These are phyloP conservation scores for Prionailurus viverrinus DNA, from an alignment of 2,113 vertebrate species.

Conservation along the genomic window DNA sequence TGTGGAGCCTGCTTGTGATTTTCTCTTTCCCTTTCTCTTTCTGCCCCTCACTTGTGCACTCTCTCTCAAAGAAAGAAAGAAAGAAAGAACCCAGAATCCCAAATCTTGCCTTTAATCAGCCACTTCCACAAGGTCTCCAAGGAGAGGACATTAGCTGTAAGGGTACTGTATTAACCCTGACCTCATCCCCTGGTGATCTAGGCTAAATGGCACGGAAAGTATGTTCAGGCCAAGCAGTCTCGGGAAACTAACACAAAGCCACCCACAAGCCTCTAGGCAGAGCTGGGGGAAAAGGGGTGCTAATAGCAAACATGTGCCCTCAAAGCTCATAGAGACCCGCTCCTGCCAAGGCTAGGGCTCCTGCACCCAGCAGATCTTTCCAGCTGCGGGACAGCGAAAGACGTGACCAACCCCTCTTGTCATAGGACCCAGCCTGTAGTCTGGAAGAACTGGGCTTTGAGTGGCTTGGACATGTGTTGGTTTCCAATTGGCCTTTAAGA, in stretches of 20 bases:
- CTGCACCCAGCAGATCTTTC: neutral
- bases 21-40: too few species aligned
- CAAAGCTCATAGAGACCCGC: neutral
- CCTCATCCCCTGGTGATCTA: neutral
- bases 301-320: accelerated
- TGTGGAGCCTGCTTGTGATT: too few species aligned
- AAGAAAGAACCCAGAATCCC: neutral
- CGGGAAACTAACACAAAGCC: neutral
- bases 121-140: neutral
- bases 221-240: neutral
- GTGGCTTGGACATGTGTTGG: neutral
- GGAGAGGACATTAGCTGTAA: neutral
- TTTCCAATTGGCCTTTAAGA: neutral
- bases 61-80: too few species aligned
- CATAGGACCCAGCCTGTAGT: neutral
- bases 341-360: neutral
- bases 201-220: neutral
- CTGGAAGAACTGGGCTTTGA: neutral
- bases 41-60: too few species aligned
- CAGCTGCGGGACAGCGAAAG: neutral
- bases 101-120: neutral
- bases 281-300: too few species aligned
- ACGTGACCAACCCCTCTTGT: neutral
- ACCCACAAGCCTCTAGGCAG: neutral
- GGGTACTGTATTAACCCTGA: neutral